These are phyloP conservation scores for Heliocidaris erythrogramma DNA, from an alignment of 35 echinoderm and acorn worm species.

Conservation along the genomic window DNA sequence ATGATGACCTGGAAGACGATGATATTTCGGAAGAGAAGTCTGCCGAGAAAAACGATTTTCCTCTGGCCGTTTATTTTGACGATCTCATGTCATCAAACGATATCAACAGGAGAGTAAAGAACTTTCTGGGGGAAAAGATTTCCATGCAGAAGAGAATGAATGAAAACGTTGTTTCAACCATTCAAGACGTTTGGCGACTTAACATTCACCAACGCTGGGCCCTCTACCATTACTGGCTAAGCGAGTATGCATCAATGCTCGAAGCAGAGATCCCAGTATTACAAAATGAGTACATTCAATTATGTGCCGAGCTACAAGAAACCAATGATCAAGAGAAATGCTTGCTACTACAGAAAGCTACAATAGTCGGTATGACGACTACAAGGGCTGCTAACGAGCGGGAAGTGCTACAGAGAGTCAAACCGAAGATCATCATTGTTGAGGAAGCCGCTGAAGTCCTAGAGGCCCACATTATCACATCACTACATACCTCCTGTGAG, in stretches of 20 bases:
- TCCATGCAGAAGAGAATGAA: neutral
- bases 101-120: neutral
- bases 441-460: constrained; percentile 72
- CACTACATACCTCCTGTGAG: constrained; percentile 55
- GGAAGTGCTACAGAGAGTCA: constrained; percentile 41
- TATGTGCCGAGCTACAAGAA: constrained; percentile 47
- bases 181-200: constrained; percentile 58
- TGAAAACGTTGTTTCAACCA: neutral
- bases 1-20: neutral
- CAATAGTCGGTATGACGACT: constrained; percentile 71
- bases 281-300: neutral
- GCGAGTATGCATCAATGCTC: neutral
- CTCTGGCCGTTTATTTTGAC: neutral
- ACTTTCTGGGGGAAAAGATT: neutral
- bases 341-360: neutral
- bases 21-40: neutral
- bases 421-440: constrained; percentile 59
- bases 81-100: neutral
- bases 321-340: constrained; percentile 37
- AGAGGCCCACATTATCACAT: constrained; percentile 48
- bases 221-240: constrained; percentile 79
- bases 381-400: constrained; percentile 57
- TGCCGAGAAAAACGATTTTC: neutral
- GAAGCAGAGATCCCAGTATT: neutral
- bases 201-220: constrained; percentile 57